Conservation (phyloP, 2,888 invertebrate genomes). For the Spialia ferax region DNA sequence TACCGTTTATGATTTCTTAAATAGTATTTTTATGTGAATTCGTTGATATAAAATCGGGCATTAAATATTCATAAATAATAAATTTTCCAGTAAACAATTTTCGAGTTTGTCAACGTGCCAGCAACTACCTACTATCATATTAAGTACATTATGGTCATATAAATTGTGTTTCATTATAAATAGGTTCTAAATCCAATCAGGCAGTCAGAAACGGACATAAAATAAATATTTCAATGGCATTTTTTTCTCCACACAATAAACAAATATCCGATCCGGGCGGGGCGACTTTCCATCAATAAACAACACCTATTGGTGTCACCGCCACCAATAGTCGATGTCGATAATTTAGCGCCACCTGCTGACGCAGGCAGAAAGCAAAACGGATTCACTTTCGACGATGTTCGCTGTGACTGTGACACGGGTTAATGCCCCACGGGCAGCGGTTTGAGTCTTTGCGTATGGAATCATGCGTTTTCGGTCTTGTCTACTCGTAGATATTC, state of each 20-base stretch:
- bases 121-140: no score
- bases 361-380: conserved; percentile 77
- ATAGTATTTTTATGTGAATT: no score
- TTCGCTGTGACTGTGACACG: conserved; percentile 55
- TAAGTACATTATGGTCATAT: no score
- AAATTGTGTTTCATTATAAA: no score
- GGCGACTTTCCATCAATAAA: conserved; percentile 60
- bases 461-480: conserved; percentile 2
- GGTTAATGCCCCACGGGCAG: conserved; percentile 57
- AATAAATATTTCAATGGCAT: not conserved
- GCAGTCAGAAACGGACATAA: not conserved
- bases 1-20: no score
- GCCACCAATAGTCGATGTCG: conserved; percentile 56
- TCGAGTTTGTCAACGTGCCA: no score
- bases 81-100: no score
- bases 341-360: conserved; percentile 57
- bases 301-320: conserved; percentile 44
- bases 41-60: no score
- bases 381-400: conserved; percentile 69
- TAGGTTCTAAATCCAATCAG: no score
- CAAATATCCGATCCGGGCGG: conserved; percentile 39
- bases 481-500: not conserved
- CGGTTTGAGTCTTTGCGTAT: conserved; percentile 6
- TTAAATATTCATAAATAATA: no score
- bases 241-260: not conserved